Evolutionary conservation across 2,797 vertebrate species (phyloP), one percentile per base, ranked within the genome.

Genomic region (Falco columbarius): DNA sequence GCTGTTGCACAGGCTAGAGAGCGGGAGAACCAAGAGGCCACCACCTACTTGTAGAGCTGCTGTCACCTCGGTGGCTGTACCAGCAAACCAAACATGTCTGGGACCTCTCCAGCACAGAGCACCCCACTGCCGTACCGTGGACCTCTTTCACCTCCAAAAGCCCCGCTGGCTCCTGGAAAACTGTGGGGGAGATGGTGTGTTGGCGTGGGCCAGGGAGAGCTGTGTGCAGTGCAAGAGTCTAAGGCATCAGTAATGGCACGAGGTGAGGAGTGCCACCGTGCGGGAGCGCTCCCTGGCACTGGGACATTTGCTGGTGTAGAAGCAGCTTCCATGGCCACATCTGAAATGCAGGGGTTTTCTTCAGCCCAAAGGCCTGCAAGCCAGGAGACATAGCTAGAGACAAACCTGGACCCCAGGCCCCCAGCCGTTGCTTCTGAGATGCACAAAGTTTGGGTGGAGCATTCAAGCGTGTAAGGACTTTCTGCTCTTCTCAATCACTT

Each of bases 1-100:
- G 99, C 99, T 0, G 98, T 99, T 24, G 99, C 99, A 2, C 99
- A 99, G 97, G 99, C 99, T 19, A 98, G 98, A 47, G 98, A 99
- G 96, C 98, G 98, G 23, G 98, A 99, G 95, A 99, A 98, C 95
- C 96, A 97, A 42, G 99, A 99, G 96, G 98, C 99, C 21, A 99
- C 99, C 92, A 99, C 99, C 1, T 99, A 99, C 97, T 98, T 99
- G 89, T 99, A 98, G 98, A 49, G 81, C 20, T 24, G 4, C 15
- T 47, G 52, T 26, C 62, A 14, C 32, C 13, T 36, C 74, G 23
- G 5, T 40, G 14, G 16, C 65, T 2, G 0, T n/a, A 17, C 42
- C 34, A 27, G 14, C n/a, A 21, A 47, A n/a, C 47, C 40, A 23
- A 36, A 19, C 1, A 3, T 8, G 34, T 7, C 34, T 14, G 34